These are phyloP conservation scores for Nowickia ferox DNA, from an alignment of 2,888 invertebrate genomes.

Conservation along the genomic window DNA sequence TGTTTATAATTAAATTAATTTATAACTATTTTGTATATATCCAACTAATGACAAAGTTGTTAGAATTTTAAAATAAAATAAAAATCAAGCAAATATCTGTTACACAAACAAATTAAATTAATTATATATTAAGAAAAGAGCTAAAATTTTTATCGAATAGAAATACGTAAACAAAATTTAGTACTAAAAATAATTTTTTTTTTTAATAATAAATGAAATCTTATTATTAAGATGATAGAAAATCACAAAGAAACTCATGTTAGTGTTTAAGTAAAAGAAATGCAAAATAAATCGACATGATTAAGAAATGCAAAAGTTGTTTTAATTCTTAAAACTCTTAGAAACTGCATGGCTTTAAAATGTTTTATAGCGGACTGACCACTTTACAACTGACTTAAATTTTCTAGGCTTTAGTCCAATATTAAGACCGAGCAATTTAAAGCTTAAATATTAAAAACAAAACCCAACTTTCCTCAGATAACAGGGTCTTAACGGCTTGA, in stretches of 20 bases:
- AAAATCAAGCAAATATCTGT: constrained; percentile 16
- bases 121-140: constrained; percentile 1
- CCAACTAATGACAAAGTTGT: constrained; percentile 44
- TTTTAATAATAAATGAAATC: neutral
- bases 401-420: no score
- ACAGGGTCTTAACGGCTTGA: no score
- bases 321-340: neutral
- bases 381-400: no score
- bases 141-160: constrained; percentile 35
- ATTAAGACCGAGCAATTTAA: no score
- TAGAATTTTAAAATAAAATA: constrained; percentile 31
- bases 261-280: constrained; percentile 36
- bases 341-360: neutral
- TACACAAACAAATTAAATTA: constrained; percentile 15
- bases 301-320: constrained; percentile 6
- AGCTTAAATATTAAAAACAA: no score
- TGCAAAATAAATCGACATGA: constrained; percentile 40
- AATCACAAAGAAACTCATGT: constrained; percentile 27
- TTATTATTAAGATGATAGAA: constrained; percentile 9
- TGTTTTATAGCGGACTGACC: no score
- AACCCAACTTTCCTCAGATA: no score
- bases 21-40: constrained; percentile 59
- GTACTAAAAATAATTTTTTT: constrained; percentile 9
- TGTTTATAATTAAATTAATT: constrained; percentile 25
- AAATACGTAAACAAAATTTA: constrained; percentile 12